Evolutionary conservation across 2,797 vertebrate species (phyloP).

Genomic region (Halcyon chelicuti): DNA sequence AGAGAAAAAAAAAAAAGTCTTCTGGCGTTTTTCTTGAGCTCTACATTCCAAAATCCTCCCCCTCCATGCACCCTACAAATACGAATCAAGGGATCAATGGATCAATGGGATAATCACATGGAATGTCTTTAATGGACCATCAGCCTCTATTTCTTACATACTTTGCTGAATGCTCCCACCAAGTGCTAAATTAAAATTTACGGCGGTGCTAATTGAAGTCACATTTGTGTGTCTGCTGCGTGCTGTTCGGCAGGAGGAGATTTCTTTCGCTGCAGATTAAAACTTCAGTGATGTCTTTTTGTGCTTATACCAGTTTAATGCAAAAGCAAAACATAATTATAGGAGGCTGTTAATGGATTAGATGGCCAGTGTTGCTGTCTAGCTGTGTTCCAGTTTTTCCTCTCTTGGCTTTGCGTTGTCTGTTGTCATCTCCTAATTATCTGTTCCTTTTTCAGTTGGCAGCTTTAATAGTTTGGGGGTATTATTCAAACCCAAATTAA

Average conservation of each 20-base stretch:
- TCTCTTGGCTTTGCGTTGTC: conserved; percentile 27
- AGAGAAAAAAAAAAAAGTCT: neutral
- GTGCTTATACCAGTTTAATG: conserved; percentile 56
- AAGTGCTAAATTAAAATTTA: conserved; percentile 71
- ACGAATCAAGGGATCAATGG: conserved; percentile 16
- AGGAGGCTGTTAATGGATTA: conserved; percentile 61
- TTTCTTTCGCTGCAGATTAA: conserved; percentile 57
- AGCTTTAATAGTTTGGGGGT: conserved; percentile 49
- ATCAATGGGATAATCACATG: conserved; percentile 20
- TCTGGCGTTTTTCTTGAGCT: neutral
- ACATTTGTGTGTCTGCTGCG: conserved; percentile 22
- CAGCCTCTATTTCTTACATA: conserved; percentile 3
- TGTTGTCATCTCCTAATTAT: conserved; percentile 69
- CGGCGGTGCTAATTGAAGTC: conserved; percentile 54
- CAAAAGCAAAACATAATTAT: conserved; percentile 58
- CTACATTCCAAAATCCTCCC: neutral
- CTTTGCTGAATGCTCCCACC: conserved; percentile 42
- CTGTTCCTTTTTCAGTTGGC: conserved; percentile 58
- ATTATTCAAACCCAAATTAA: conserved; percentile 70
- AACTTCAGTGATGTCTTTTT: conserved; percentile 66
- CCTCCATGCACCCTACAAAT: neutral
- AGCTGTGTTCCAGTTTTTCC: conserved; percentile 44
- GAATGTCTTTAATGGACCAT: conserved; percentile 3
- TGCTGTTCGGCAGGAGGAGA: conserved; percentile 57
- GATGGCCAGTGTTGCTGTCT: conserved; percentile 41